Base-by-base conservation (phyloP, 2,797 vertebrate genomes). In the Eremophila alpestris region DNA sequence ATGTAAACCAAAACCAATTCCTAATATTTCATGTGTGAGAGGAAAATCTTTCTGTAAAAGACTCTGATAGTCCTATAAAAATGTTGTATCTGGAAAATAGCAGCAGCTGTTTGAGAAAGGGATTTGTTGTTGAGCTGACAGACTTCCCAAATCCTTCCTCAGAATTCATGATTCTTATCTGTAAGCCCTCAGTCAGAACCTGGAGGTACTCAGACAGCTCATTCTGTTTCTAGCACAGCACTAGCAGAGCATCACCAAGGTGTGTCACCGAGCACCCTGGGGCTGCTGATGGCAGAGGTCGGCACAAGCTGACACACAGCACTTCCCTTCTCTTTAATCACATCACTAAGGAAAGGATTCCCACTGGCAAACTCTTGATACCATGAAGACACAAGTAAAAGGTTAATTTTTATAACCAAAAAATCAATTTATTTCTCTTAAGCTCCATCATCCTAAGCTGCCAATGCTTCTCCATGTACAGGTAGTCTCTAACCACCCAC, bases 1-100 rank as follows among this genome's bases (percentile, higher is more conserved):
- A 91, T 58, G 81, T 94, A 87, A 97, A 95, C 70, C 52, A 84
- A 94, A 93, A 29, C 36, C 32, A 41, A 40, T 64, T 83, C n/a
- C 45, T 78, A 88, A 45, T 94, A 87, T 63, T 88, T 94, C 43
- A 82, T 45, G 36, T 52, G 19, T 10, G 15, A 94, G 58, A 90
- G 21, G 52, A 78, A 87, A 81, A 5, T 22, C 52, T 56, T 81
- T 83, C 74, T 52, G 79, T 45, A 86, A 65, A 93, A 60, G n/a
- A 51, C 56, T 67, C 56, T 26, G 22, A 46, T 38, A 87, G 49
- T 34, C 67, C 54, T 54, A 43, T 34, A 70, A 87, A 93, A 88
- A 86, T 41, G 16, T 64, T 83, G 1, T 73, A 63, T 59, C 83
- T 46, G 59, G 45, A 94, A 89, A 94, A 92, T 77, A 83, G 59